Evolutionary conservation across 2,113 vertebrate genomes (phyloP).

Genomic region (Ploceus nigricollis): DNA sequence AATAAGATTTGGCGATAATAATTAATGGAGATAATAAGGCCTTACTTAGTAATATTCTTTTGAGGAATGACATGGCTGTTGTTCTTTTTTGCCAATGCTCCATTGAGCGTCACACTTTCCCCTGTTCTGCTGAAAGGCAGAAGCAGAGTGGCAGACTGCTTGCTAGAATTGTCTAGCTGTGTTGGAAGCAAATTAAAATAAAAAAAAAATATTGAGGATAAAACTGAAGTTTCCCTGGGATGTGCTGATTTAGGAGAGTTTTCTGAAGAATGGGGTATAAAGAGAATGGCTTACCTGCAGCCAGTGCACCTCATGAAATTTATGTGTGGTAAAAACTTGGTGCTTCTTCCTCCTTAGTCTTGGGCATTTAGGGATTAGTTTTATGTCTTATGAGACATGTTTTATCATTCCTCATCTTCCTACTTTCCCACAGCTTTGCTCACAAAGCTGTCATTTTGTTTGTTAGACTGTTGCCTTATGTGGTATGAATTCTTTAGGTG

Average conservation of each 20-base stretch:
- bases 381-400: neutral
- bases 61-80: neutral
- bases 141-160: neutral
- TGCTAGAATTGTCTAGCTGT: neutral
- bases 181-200: neutral
- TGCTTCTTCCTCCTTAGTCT: neutral
- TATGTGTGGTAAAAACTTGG: rapidly evolving
- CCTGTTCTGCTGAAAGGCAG: neutral
- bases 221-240: neutral
- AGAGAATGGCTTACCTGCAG: neutral
- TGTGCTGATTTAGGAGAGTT: neutral
- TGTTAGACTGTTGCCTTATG: rapidly evolving
- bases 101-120: neutral
- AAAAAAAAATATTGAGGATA: neutral
- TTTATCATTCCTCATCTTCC: neutral
- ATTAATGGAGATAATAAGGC: neutral
- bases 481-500: neutral
- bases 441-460: rapidly evolving
- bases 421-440: neutral
- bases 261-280: rapidly evolving
- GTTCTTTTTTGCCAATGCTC: neutral
- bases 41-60: neutral
- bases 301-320: neutral
- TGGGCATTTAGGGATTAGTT: neutral
- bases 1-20: neutral